These are phyloP conservation scores for Spinibarbus caldwelli DNA, from an alignment of 2,797 vertebrate species.

Conservation along the genomic window DNA sequence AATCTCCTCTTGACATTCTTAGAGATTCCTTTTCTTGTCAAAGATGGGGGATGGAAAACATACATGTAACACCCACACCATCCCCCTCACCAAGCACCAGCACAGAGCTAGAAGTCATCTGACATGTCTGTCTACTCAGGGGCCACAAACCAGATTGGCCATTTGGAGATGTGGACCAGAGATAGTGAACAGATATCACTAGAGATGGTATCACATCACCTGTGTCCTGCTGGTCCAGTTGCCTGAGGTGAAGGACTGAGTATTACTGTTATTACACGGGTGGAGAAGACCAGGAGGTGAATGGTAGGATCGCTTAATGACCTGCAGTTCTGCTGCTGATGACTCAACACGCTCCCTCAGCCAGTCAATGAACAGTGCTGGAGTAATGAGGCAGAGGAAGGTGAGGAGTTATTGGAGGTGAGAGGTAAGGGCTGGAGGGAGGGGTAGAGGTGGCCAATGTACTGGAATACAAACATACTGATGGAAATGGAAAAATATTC, in stretches of 20 bases:
- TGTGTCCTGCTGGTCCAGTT: slow-evolving; percentile 41
- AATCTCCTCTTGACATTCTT: slow-evolving; percentile 51
- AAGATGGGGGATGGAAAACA: slow-evolving; percentile 58
- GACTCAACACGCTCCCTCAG: slow-evolving; percentile 36
- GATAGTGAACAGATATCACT: slow-evolving; percentile 32
- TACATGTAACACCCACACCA: slow-evolving; percentile 55
- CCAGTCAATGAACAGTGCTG: slow-evolving; percentile 43
- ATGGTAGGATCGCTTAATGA: slow-evolving; percentile 46
- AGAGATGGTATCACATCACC: slow-evolving; percentile 51
- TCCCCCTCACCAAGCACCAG: slow-evolving; percentile 49
- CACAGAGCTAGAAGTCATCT: slow-evolving; percentile 47
- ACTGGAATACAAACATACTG: slow-evolving; percentile 38
- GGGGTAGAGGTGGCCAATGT: slow-evolving; percentile 34
- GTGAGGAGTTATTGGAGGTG: slow-evolving; percentile 35
- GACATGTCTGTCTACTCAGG: slow-evolving; percentile 47
- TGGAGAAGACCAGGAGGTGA: slow-evolving; percentile 21
- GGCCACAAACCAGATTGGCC: slow-evolving; percentile 48
- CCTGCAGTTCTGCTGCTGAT: slow-evolving; percentile 33
- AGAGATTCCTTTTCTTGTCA: slow-evolving; percentile 40
- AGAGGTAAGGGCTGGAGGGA: slow-evolving; percentile 7
- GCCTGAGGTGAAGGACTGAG: slow-evolving; percentile 22
- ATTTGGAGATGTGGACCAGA: slow-evolving; percentile 57
- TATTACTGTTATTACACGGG: slow-evolving; percentile 33
- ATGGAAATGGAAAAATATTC: slow-evolving; percentile 11
- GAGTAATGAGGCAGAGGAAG: slow-evolving; percentile 50